Conservation (phyloP, 1,140 invertebrate genomes). For the Acyrthosiphon pisum region DNA sequence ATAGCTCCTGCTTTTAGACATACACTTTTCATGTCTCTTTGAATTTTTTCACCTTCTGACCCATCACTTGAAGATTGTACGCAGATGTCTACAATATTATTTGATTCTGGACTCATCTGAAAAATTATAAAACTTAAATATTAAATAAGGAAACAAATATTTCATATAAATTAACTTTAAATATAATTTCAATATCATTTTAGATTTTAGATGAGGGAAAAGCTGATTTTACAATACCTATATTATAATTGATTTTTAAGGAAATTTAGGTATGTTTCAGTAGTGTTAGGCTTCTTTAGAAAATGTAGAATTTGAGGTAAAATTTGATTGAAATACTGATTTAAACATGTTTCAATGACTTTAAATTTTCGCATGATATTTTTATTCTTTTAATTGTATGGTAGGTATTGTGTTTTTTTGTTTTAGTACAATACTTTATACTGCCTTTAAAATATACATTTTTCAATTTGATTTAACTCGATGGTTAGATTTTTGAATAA, state of each 20-base stretch:
- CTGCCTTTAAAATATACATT: not conserved
- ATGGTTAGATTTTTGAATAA: not conserved
- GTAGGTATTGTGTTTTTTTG: not conserved
- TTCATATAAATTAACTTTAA: not conserved
- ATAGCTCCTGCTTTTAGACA: conserved; percentile 60
- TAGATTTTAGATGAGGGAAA: not conserved
- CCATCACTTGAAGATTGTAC: conserved; percentile 23
- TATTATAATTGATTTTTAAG: not conserved
- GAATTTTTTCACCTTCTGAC: conserved; percentile 5
- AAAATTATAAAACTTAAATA: not conserved
- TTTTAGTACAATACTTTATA: not conserved
- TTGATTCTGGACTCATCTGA: conserved; percentile 45
- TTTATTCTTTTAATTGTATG: not conserved
- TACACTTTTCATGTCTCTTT: conserved; percentile 58
- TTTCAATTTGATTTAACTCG: not conserved
- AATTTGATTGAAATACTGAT: not conserved
- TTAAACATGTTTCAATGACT: not conserved
- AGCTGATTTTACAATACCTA: not conserved
- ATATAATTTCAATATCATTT: not conserved
- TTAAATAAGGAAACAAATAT: not conserved
- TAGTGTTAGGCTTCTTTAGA: not conserved
- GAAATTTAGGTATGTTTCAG: not conserved
- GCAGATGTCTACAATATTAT: conserved; percentile 34
- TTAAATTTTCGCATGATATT: not conserved
- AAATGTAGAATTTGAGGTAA: not conserved